Conservation (phyloP, 1,140 invertebrate genomes). For the Saccostrea glomerata region DNA sequence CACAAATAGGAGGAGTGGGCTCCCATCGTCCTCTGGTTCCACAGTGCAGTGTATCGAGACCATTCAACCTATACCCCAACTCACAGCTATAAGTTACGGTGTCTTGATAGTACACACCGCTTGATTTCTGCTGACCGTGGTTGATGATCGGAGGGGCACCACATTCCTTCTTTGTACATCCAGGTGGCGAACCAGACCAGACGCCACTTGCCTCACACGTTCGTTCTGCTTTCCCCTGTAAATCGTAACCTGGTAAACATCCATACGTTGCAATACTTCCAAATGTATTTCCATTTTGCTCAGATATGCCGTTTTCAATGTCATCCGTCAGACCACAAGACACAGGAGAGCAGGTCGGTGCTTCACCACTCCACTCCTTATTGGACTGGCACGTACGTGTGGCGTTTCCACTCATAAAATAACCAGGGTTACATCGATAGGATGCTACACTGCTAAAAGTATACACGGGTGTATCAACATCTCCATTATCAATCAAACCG, state of each 20-base stretch:
- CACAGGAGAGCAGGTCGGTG: conserved; percentile 85
- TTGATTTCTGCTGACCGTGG: conserved; percentile 65
- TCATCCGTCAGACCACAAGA: conserved; percentile 63
- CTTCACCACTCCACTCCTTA: conserved; percentile 90
- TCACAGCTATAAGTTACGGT: conserved; percentile 60
- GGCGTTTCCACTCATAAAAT: conserved; percentile 76
- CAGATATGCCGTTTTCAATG: conserved; percentile 61
- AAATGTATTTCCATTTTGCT: conserved; percentile 79
- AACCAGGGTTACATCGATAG: conserved; percentile 78
- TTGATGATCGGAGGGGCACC: conserved; percentile 59
- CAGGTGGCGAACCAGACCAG: conserved; percentile 75
- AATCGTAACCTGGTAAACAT: conserved; percentile 78
- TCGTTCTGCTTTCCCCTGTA: conserved; percentile 73
- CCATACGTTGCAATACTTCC: conserved; percentile 80
- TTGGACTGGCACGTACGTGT: conserved; percentile 91
- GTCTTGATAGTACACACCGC: conserved; percentile 58
- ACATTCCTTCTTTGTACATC: conserved; percentile 73
- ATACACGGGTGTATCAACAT: conserved; percentile 77
- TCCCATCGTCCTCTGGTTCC: conserved; percentile 71
- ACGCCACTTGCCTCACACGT: conserved; percentile 74
- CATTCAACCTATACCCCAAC: conserved; percentile 54
- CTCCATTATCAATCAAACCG: conserved; percentile 81
- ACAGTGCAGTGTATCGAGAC: conserved; percentile 58
- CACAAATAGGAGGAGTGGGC: conserved; percentile 50
- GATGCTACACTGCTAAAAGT: conserved; percentile 81